phyloP scores from a whole-genome alignment of 1,140 invertebrate genomes.

The Leucophenga varia region DNA sequence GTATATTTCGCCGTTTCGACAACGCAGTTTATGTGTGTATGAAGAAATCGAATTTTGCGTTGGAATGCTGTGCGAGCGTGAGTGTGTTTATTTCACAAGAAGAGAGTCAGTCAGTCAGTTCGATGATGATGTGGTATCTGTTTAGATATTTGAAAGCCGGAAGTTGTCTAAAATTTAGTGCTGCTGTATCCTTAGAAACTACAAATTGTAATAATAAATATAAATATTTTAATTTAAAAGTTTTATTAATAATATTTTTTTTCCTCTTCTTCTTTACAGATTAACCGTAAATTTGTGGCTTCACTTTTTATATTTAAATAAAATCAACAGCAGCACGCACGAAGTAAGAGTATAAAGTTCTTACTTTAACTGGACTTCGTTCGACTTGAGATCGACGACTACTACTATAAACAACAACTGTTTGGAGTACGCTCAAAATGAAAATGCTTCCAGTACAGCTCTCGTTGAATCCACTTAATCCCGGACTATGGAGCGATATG shows the following conservation, averaged over 20 bases:
- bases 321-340: background rate
- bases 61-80: slow-evolving; percentile 34
- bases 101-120: too few relatives aligned
- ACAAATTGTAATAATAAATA: background rate
- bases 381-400: slow-evolving; percentile 17
- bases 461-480: slow-evolving; percentile 61
- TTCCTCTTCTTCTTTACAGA: slow-evolving; percentile 19
- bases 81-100: too few relatives aligned
- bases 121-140: slow-evolving; percentile 31
- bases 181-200: slow-evolving; percentile 23
- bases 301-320: too few relatives aligned
- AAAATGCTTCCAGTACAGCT: slow-evolving; percentile 68
- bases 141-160: slow-evolving; percentile 32
- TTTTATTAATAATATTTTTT: too few relatives aligned
- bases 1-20: slow-evolving; percentile 15
- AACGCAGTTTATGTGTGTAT: slow-evolving; percentile 14
- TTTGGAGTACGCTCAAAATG: slow-evolving; percentile 60
- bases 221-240: too few relatives aligned
- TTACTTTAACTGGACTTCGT: slow-evolving; percentile 22
- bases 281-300: slow-evolving; percentile 29
- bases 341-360: slow-evolving; percentile 5
- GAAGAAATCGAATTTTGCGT: slow-evolving; percentile 48
- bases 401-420: too few relatives aligned
- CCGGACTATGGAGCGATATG: slow-evolving; percentile 70
- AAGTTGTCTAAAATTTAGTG: slow-evolving; percentile 38